Percentiles rank a stretch among this genome's conserved stretches.
Evolutionary conservation across 1,140 invertebrate genomes (phyloP).

Genomic region (Mactra quadrangularis): DNA sequence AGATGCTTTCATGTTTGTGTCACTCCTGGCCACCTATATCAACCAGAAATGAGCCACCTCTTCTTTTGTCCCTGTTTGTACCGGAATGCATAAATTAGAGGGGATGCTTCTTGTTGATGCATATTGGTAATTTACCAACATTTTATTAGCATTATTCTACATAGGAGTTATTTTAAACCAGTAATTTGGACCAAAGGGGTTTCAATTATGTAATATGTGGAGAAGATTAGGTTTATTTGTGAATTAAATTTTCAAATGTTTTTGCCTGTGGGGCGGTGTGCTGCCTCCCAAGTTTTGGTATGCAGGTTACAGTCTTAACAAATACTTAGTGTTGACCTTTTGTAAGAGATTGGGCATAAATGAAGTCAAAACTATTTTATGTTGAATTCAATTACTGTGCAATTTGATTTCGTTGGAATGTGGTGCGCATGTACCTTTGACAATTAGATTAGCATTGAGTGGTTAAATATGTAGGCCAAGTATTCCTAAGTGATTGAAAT

Average conservation of each 20-base stretch:
- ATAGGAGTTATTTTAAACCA: conserved; percentile 25
- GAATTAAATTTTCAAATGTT: conserved; percentile 20
- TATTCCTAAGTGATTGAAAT: too few relatives aligned
- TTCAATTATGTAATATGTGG: conserved; percentile 54
- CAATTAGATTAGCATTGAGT: too few relatives aligned
- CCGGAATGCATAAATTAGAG: conserved; percentile 54
- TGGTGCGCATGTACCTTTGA: too few relatives aligned
- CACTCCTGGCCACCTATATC: conserved; percentile 41
- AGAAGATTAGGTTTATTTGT: conserved; percentile 49
- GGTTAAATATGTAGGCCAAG: too few relatives aligned
- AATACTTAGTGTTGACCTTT: conserved; percentile 5
- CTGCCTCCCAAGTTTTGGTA: conserved; percentile 40
- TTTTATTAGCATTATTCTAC: conserved; percentile 55
- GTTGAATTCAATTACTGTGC: conserved; percentile 37
- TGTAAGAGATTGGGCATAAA: conserved; percentile 1
- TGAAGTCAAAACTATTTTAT: conserved; percentile 20
- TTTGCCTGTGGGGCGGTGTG: conserved; percentile 23
- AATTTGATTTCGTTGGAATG: conserved; percentile 11
- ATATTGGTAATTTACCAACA: conserved; percentile 47
- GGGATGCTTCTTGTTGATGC: conserved; percentile 28
- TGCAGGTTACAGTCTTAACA: conserved; percentile 5
- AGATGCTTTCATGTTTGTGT: conserved; percentile 27
- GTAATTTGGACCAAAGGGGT: conserved; percentile 31
- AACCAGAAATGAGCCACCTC: conserved; percentile 34
- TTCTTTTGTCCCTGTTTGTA: conserved; percentile 13